Evolutionary conservation across 2,888 invertebrate genomes (phyloP), one percentile per base, ranked within the genome.

Genomic region (Tetragnatha montana): DNA sequence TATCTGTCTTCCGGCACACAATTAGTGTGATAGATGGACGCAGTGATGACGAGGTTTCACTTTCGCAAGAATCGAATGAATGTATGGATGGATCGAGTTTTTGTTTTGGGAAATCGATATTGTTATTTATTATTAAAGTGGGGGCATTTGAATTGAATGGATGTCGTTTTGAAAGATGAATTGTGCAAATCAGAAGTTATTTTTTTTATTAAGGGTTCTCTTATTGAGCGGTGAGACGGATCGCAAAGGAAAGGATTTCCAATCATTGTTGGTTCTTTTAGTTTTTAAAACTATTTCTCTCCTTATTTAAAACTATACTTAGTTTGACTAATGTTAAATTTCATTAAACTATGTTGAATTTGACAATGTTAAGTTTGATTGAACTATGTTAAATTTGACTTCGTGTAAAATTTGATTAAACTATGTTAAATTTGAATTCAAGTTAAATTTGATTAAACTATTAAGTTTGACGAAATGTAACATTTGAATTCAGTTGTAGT

Each of bases 1-100:
- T 60, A 60, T 60, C 75, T 47, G 47, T 47, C 60, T 78, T 78
- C 78, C 78, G 60, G 60, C 60, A 60, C 78, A 60, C 60, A 60
- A 60, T 60, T 60, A 60, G 60, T 12, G 60, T 60, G 60, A 60
- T 10, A 60, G 60, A 60, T 60, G 60, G 17, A 60, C 60, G 60
- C 14, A 60, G n/a, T n/a, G n/a, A 60, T 60, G 12, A 60, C 12
- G 10, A 12, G 60, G 14, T 60, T 60, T 60, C 17, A 60, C 60
- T 60, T 60, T 10, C 60, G 60, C 12, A 8, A 60, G 6, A 17
- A 17, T 60, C 60, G 60, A 60, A 60, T 17, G 17, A 4, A 12
- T 17, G 12, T 4, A 4, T 60, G 12, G 14, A 60, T 60, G 60
- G 60, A 60, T 60, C 60, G 60, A 17, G 17, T 60, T 60, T 14